Percentiles rank a stretch among this genome's conserved stretches.
Evolutionary conservation across 2,113 vertebrate species (phyloP).

Genomic region (Butorides virescens): DNA sequence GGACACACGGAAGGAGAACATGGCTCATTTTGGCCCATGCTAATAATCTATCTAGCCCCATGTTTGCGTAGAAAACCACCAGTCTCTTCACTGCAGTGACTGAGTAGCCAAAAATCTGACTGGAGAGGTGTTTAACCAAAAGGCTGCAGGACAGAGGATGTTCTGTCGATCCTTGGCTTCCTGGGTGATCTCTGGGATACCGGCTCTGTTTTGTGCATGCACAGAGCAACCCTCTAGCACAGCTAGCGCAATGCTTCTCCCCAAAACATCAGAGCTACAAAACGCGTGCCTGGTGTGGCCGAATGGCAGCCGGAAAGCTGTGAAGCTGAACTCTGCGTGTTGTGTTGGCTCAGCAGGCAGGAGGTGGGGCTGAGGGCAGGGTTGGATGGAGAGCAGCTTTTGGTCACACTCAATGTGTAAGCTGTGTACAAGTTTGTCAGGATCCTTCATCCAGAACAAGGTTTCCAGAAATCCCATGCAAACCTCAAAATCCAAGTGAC

Average conservation of each 20-base stretch:
- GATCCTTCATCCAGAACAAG: background rate
- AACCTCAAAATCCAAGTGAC: background rate
- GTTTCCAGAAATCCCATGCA: background rate
- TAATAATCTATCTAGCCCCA: background rate
- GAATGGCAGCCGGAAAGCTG: background rate
- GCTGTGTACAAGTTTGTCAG: background rate
- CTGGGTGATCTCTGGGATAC: background rate
- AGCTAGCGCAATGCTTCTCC: background rate
- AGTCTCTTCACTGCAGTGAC: constrained; percentile 9
- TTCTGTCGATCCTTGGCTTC: background rate
- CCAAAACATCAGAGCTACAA: background rate
- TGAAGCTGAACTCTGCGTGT: background rate
- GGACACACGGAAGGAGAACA: fast-evolving
- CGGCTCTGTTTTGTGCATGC: background rate
- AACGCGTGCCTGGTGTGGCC: background rate
- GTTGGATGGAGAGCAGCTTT: background rate
- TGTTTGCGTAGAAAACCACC: background rate
- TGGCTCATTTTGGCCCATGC: background rate
- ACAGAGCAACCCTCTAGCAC: background rate
- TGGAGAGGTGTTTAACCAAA: background rate
- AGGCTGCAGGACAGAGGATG: background rate
- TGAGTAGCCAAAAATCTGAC: constrained; percentile 17
- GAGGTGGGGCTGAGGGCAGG: background rate
- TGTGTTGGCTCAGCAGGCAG: background rate
- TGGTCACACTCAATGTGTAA: background rate